Conservation (phyloP, 2,113 vertebrate species). For the Laticauda colubrina region DNA sequence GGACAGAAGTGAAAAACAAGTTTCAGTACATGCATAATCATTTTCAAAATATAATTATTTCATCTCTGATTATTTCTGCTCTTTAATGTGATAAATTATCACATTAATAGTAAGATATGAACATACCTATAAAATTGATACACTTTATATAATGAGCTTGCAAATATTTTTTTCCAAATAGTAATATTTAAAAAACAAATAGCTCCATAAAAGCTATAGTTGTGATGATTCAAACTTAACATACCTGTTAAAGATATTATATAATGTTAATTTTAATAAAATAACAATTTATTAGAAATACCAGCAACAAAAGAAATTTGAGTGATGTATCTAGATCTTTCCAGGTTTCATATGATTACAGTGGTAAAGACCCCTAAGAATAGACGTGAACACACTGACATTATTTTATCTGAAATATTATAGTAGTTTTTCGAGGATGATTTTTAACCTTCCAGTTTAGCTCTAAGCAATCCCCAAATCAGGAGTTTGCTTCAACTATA, state of each 20-base stretch:
- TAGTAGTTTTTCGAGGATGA: background rate
- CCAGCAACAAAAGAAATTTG: background rate
- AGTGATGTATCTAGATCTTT: background rate
- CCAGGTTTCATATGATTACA: background rate
- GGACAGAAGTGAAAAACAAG: constrained; percentile 14
- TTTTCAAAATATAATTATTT: background rate
- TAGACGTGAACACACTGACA: background rate
- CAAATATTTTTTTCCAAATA: background rate
- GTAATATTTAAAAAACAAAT: background rate
- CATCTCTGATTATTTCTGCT: constrained; percentile 25
- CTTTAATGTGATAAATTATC: background rate
- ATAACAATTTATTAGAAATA: background rate
- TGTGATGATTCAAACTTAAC: background rate
- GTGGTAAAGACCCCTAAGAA: background rate
- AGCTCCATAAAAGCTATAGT: background rate
- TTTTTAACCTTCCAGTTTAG: background rate
- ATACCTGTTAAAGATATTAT: background rate
- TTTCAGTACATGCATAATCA: background rate
- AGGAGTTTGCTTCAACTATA: background rate
- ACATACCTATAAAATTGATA: background rate
- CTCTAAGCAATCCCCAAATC: background rate
- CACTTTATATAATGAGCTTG: background rate
- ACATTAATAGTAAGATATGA: background rate
- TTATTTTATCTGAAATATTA: background rate
- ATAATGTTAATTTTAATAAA: background rate